phyloP scores from a whole-genome alignment of 1,140 invertebrate species.

The Achatina immaculata region DNA sequence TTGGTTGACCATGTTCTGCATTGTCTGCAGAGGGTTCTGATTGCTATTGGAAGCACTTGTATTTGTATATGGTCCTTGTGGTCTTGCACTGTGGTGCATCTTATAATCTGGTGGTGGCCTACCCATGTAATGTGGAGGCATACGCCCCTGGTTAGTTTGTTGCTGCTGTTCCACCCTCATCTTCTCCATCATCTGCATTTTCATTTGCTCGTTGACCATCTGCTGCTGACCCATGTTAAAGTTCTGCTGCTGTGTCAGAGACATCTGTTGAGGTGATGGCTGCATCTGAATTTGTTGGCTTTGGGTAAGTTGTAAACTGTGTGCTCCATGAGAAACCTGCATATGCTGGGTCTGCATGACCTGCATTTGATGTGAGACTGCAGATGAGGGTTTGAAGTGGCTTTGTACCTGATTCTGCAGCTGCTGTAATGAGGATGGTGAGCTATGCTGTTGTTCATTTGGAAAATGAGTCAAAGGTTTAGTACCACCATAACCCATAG shows the following conservation, averaged over 20 bases:
- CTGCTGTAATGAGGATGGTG: conserved; percentile 66
- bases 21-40: conserved; percentile 61
- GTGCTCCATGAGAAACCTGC: conserved; percentile 63
- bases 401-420: conserved; percentile 68
- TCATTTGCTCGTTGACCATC: conserved; percentile 58
- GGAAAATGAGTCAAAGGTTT: conserved; percentile 67
- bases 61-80: conserved; percentile 32
- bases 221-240: conserved; percentile 70
- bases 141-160: conserved; percentile 36
- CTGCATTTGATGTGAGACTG: conserved; percentile 63
- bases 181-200: conserved; percentile 57
- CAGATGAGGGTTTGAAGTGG: conserved; percentile 58
- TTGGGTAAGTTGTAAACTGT: conserved; percentile 82
- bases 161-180: conserved; percentile 49
- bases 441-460: conserved; percentile 41
- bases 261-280: conserved; percentile 75
- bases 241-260: conserved; percentile 83
- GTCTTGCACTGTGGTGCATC: conserved; percentile 54
- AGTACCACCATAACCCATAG: conserved; percentile 57
- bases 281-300: conserved; percentile 88
- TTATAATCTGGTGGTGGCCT: conserved; percentile 68
- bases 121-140: conserved; percentile 62
- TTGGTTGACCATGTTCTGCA: conserved; percentile 71
- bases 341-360: conserved; percentile 63
- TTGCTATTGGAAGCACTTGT: conserved; percentile 38